These are phyloP conservation scores for Apis florea DNA, from an alignment of 1,140 invertebrate species.

Conservation along the genomic window DNA sequence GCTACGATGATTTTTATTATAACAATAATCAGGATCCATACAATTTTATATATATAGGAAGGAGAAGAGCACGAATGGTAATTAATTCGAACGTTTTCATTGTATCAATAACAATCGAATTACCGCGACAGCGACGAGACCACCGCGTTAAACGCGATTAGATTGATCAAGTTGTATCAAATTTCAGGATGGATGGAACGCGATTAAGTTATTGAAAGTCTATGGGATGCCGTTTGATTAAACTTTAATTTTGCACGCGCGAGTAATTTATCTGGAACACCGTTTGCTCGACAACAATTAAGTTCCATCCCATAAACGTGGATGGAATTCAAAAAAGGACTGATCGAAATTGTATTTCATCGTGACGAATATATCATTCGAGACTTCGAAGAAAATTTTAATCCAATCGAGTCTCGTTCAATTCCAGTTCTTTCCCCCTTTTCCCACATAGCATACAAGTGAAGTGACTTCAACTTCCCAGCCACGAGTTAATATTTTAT, in stretches of 20 bases:
- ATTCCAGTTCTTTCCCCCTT: no score
- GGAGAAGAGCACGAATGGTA: not conserved
- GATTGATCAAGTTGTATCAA: constrained; percentile 10
- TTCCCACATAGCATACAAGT: no score
- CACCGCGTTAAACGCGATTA: constrained; percentile 12
- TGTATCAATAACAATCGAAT: constrained; percentile 4
- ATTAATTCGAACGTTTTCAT: constrained; percentile 8
- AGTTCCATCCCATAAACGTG: constrained; percentile 21
- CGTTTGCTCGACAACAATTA: not conserved
- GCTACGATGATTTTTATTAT: no score
- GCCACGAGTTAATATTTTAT: no score
- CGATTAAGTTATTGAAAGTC: constrained; percentile 12
- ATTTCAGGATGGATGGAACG: not conserved
- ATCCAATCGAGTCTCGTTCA: no score
- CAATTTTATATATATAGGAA: not conserved
- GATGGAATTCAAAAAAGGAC: not conserved
- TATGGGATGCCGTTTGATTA: not conserved
- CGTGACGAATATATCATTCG: no score
- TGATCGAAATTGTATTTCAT: not conserved
- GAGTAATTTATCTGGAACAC: not conserved
- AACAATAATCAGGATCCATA: not conserved
- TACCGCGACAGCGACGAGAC: no score
- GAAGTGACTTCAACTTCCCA: no score
- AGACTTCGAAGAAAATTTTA: no score
- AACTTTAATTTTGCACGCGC: not conserved